These are phyloP conservation scores for Glossophaga mutica DNA, from an alignment of 2,797 vertebrate genomes.

Conservation along the genomic window DNA sequence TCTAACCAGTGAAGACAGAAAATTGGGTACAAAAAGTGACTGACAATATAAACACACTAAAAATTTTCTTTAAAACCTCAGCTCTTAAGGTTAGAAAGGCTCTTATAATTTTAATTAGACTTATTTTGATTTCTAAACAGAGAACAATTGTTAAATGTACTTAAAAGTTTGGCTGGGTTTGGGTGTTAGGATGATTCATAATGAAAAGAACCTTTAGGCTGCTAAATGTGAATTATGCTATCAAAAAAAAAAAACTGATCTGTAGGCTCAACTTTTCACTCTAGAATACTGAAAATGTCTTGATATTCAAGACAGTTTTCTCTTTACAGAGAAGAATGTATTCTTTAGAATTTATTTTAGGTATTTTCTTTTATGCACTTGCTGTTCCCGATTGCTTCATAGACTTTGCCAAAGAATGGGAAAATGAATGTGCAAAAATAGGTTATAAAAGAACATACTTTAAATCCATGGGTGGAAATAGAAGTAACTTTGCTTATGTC, in stretches of 20 bases:
- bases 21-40: slow-evolving; percentile 59
- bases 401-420: not conserved
- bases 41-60: slow-evolving; percentile 68
- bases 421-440: not conserved
- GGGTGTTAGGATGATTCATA: slow-evolving; percentile 7
- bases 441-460: not conserved
- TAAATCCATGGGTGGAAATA: not conserved
- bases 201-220: slow-evolving; percentile 7
- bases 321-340: not conserved
- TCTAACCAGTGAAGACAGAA: slow-evolving; percentile 56
- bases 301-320: not conserved
- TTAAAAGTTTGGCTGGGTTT: slow-evolving; percentile 38
- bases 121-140: slow-evolving; percentile 70
- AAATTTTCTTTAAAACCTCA: slow-evolving; percentile 59
- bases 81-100: slow-evolving; percentile 50
- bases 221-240: slow-evolving; percentile 33
- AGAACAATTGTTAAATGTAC: slow-evolving; percentile 53
- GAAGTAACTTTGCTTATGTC: not conserved
- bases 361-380: slow-evolving; percentile 21
- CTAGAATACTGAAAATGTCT: not conserved
- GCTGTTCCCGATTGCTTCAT: not conserved
- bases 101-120: slow-evolving; percentile 67
- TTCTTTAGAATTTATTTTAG: not conserved
- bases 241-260: not conserved
- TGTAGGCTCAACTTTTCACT: not conserved